Evolutionary conservation across 2,888 invertebrate species (phyloP), one percentile per base, ranked within the genome.

Genomic region (Teinopalpus imperialis): DNA sequence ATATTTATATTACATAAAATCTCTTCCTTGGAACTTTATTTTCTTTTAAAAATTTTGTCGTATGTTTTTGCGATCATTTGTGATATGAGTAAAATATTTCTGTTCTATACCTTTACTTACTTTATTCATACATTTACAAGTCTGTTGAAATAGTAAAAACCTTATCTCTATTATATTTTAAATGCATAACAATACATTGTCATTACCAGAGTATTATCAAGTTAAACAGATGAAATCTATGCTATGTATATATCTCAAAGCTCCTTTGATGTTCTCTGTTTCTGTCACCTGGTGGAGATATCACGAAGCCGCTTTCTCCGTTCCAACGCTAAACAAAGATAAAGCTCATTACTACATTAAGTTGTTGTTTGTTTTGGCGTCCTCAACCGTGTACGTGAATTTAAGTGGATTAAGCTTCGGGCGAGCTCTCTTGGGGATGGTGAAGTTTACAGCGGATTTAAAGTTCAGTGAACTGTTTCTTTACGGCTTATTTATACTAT

Each of bases 321-420:
- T 59, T 65, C 57, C 57, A 63, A 54, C 54, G 53, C 52, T 50
- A 43, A 54, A 52, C 48, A 49, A 51, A 59, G 61, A 67, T 65
- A 68, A 72, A 76, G 72, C 76, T 74, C 63, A 69, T 75, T 76
- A 74, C 73, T 69, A 68, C 70, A 67, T 69, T 69, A 72, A 74
- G 66, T 72, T 72, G 79, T 70, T 66, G 80, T 72, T 66, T 64
- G 61, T 64, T 50, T 61, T 61, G 53, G 61, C 66, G 63, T 69
- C 63, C 52, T 53, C 63, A 59, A 56, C 53, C 69, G 69, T 77
- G 76, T 69, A 69, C 64, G 53, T 63, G 74, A 80, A 74, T 78
- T 64, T 71, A 75, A 78, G 69, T 74, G 73, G 75, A 82, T 82
- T 81, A 79, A 67, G 69, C 72, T 65, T 61, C 67, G 67, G 61